Base-by-base conservation (phyloP, 2,113 vertebrate species). In the Zingel zingel region DNA sequence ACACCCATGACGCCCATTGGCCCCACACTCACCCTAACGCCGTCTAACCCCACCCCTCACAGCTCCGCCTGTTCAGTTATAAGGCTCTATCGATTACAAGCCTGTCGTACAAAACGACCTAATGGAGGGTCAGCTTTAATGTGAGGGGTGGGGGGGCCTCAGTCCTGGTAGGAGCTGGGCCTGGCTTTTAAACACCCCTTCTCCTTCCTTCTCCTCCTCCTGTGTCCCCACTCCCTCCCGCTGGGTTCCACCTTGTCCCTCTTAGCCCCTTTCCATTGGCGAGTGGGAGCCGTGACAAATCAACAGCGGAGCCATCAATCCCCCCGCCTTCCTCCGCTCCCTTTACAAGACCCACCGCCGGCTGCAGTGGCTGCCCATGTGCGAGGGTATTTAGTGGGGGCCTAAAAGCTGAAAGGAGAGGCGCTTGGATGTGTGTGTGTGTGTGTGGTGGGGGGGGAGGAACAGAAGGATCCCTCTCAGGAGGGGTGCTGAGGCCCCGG, bases 401-500 rank as follows among this genome's bases (percentile, higher is more conserved):
- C 83, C 85, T 86, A 86, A 86, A 82, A 92, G 87, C 91, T 93
- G 92, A 92, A 94, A 93, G 83, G 90, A 96, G 96, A 96, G 87
- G 90, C 92, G 93, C 95, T 93, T 96, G 96, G 96, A 97, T 95
- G 95, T 83, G 88, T 73, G 79, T 70, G 74, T 65, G 10, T 66
- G 51, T 77, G 68, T 71, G 80, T 51, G 48, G 48, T n/a, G 56
- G 51, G 80, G 66, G 79, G 82, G 63, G 54, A 92, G 62, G 96
- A 98, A 96, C 98, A 99, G 97, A 99, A 99, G 97, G 98, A 97
- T 95, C 95, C 96, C 97, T 98, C 98, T 96, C 95, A 96, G 96
- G 96, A 96, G 97, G 97, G 97, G 91, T 89, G 96, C 95, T 95
- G 96, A 94, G 95, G 95, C 95, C 94, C 94, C 94, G 96, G 96